These are phyloP conservation scores for Pseudomyrmex concolor DNA, from an alignment of 1,140 invertebrate species.

Conservation along the genomic window DNA sequence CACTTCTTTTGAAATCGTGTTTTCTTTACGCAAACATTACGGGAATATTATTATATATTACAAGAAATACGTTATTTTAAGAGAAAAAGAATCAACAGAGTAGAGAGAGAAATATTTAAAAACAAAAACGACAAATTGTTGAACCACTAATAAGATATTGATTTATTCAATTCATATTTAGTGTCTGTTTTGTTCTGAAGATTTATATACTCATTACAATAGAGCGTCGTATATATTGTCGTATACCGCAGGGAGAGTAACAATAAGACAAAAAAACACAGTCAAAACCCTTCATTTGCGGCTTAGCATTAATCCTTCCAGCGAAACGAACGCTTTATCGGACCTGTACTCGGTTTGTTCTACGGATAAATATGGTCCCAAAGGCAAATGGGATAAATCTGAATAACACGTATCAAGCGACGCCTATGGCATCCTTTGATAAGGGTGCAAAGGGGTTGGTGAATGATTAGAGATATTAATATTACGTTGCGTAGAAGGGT, in stretches of 20 bases:
- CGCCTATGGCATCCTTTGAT: slow-evolving; percentile 81
- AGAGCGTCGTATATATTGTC: slow-evolving; percentile 20
- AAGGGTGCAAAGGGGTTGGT: slow-evolving; percentile 83
- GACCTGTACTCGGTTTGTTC: slow-evolving; percentile 77
- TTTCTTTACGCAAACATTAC: slow-evolving; percentile 1
- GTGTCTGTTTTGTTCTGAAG: not conserved
- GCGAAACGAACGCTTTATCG: slow-evolving; percentile 77
- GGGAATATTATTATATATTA: slow-evolving; percentile 3
- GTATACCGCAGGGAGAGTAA: slow-evolving; percentile 10
- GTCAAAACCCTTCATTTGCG: slow-evolving; percentile 61
- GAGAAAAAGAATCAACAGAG: too few species aligned
- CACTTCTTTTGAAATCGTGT: slow-evolving; percentile 35
- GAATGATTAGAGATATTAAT: slow-evolving; percentile 86
- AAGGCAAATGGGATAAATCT: slow-evolving; percentile 82
- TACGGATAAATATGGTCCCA: slow-evolving; percentile 77
- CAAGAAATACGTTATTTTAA: not conserved
- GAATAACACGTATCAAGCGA: slow-evolving; percentile 82
- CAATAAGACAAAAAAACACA: slow-evolving; percentile 57
- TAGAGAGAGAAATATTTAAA: too few species aligned
- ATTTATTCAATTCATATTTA: not conserved
- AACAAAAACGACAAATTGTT: too few species aligned
- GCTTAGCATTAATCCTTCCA: slow-evolving; percentile 74
- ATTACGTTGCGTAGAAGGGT: slow-evolving; percentile 76
- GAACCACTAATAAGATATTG: not conserved
- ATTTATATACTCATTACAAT: not conserved